Conservation (phyloP, 2,797 vertebrate genomes). For the Siniperca undulata region DNA sequence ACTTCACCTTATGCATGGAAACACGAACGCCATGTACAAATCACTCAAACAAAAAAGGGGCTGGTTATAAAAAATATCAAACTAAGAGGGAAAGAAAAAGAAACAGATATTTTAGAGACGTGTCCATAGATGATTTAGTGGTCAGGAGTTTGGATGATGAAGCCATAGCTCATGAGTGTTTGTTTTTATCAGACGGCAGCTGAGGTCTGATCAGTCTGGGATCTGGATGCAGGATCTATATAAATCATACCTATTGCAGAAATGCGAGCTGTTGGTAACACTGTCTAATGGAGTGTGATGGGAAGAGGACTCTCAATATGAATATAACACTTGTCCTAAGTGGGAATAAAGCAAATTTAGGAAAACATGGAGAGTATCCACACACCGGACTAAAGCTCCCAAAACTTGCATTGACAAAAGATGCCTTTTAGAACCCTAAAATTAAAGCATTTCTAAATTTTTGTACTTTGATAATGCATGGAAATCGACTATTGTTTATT, state of each 20-base stretch:
- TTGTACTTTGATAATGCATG: conserved; percentile 4
- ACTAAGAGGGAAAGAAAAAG: neutral
- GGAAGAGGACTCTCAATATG: conserved; percentile 11
- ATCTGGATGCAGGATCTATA: conserved; percentile 15
- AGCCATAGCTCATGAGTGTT: neutral
- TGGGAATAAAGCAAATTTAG: neutral
- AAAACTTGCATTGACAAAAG: neutral
- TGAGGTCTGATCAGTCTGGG: conserved; percentile 7
- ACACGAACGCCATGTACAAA: neutral
- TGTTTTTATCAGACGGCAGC: conserved; percentile 15
- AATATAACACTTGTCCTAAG: conserved; percentile 2
- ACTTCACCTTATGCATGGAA: neutral
- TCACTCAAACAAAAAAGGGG: neutral
- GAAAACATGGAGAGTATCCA: neutral
- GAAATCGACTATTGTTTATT: neutral
- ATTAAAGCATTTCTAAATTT: neutral
- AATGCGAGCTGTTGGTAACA: conserved; percentile 19
- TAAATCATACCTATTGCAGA: conserved; percentile 5
- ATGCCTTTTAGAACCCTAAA: neutral
- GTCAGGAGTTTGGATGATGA: conserved; percentile 2
- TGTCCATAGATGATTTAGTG: neutral
- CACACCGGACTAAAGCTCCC: neutral
- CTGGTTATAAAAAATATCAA: neutral
- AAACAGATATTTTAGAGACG: neutral
- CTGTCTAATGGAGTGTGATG: conserved; percentile 25